Percentiles rank a stretch among this genome's conserved stretches.
Conservation (phyloP, 1,140 invertebrate species). For the Leptinotarsa undecemlineata region DNA sequence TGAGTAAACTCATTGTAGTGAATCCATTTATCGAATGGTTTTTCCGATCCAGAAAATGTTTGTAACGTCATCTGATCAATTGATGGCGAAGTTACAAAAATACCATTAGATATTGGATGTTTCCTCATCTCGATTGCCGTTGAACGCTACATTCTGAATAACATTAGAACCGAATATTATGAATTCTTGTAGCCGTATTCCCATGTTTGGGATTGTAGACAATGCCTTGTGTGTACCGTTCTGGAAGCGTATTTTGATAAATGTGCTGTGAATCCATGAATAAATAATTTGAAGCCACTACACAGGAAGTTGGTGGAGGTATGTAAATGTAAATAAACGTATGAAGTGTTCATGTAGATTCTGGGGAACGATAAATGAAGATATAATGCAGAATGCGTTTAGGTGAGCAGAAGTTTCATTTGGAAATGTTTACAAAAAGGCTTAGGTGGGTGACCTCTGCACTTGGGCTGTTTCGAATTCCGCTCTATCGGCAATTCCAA, state of each 20-base stretch:
- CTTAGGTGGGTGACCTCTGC: neutral
- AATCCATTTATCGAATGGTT: no score
- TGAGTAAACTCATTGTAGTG: no score
- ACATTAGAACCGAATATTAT: no score
- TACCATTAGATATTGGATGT: no score
- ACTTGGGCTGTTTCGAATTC: neutral
- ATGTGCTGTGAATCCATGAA: constrained; percentile 13
- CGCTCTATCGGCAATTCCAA: no score
- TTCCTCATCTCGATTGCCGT: no score
- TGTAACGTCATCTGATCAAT: no score
- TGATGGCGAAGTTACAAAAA: no score
- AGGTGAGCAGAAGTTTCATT: neutral
- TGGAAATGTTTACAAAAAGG: neutral
- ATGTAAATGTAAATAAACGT: constrained; percentile 14
- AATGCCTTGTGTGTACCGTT: constrained; percentile 1
- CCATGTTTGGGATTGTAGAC: neutral
- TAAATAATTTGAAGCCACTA: constrained; percentile 12
- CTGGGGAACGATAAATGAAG: constrained; percentile 2
- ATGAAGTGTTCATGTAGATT: constrained; percentile 3
- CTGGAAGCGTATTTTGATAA: constrained; percentile 15
- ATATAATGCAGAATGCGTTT: constrained; percentile 9
- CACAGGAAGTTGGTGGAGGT: constrained; percentile 19
- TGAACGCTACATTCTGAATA: no score
- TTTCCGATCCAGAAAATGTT: no score
- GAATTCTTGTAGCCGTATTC: neutral